These are phyloP conservation scores for Orientallactaga bullata DNA, from an alignment of 2,113 vertebrate species.

Conservation along the genomic window DNA sequence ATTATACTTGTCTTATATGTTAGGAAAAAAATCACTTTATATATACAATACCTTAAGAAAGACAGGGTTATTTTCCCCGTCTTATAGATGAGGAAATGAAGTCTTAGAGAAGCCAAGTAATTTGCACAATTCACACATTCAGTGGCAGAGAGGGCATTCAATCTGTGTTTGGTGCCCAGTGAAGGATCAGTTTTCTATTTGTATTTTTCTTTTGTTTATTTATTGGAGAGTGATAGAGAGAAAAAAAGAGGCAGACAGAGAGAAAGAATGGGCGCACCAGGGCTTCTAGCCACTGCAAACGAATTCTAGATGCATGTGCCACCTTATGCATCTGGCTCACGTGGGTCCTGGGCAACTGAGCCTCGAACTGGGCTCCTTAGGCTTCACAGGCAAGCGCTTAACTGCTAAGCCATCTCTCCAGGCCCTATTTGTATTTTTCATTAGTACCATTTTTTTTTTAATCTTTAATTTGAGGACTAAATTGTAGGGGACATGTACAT, in stretches of 20 bases:
- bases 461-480: conserved; percentile 39
- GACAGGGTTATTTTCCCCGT: conserved; percentile 37
- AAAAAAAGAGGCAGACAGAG: too few species aligned
- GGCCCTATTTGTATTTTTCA: conserved; percentile 50
- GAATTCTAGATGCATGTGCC: too few species aligned
- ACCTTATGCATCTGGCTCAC: too few species aligned
- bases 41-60: conserved; percentile 37
- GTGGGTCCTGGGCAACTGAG: too few species aligned
- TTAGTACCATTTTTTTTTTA: conserved; percentile 24
- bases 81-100: conserved; percentile 64
- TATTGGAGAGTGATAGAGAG: too few species aligned
- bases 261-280: too few species aligned
- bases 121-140: conserved; percentile 39
- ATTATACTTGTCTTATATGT: conserved; percentile 35
- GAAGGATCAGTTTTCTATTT: conserved; percentile 51
- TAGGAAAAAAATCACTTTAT: conserved; percentile 42
- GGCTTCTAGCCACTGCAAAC: too few species aligned
- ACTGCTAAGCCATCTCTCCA: too few species aligned
- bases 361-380: too few species aligned
- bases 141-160: not conserved
- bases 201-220: too few species aligned
- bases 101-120: conserved; percentile 45
- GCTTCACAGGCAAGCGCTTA: too few species aligned
- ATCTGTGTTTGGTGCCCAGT: not conserved
- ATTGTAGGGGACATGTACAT: not conserved